A percentile compares a stretch with the other conserved stretches of the same genome.
These are phyloP conservation scores for Chionoecetes opilio DNA, from an alignment of 1,140 invertebrate species.

Conservation along the genomic window DNA sequence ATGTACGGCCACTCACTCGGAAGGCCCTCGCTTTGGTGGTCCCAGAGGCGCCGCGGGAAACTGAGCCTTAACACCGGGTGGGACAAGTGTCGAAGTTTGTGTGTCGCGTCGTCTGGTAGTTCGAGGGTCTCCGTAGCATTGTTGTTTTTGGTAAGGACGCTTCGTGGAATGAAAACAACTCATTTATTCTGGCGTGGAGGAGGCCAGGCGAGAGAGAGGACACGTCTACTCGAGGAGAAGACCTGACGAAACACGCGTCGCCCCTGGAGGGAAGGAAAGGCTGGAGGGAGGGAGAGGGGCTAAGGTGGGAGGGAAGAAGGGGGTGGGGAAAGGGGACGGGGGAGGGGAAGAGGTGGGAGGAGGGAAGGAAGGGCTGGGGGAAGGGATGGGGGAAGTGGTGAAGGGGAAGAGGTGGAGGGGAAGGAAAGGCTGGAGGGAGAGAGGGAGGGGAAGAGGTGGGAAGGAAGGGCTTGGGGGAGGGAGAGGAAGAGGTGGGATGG, in stretches of 20 bases:
- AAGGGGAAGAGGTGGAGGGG: not conserved
- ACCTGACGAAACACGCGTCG: not conserved
- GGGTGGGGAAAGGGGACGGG: not conserved
- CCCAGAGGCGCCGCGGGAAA: not conserved
- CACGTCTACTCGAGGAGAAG: not conserved
- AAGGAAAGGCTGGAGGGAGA: not conserved
- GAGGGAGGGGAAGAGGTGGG: not conserved
- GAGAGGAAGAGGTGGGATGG: not conserved
- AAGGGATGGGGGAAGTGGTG: not conserved
- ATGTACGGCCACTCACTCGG: constrained; percentile 52
- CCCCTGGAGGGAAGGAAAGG: no score
- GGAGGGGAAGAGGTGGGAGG: not conserved
- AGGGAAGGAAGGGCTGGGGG: not conserved
- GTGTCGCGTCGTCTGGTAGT: not conserved
- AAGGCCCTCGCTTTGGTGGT: constrained; percentile 56
- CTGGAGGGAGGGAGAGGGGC: not conserved
- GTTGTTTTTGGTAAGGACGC: constrained; percentile 74
- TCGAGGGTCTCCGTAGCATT: constrained; percentile 48
- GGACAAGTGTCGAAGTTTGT: not conserved
- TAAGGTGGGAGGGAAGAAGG: not conserved
- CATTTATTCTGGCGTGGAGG: constrained; percentile 73
- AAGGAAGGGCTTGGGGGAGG: not conserved
- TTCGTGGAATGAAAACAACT: constrained; percentile 75
- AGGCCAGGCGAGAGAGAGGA: not conserved
- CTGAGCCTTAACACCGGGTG: not conserved